Evolutionary conservation across 2,113 vertebrate genomes (phyloP).

Genomic region (Canis aureus): DNA sequence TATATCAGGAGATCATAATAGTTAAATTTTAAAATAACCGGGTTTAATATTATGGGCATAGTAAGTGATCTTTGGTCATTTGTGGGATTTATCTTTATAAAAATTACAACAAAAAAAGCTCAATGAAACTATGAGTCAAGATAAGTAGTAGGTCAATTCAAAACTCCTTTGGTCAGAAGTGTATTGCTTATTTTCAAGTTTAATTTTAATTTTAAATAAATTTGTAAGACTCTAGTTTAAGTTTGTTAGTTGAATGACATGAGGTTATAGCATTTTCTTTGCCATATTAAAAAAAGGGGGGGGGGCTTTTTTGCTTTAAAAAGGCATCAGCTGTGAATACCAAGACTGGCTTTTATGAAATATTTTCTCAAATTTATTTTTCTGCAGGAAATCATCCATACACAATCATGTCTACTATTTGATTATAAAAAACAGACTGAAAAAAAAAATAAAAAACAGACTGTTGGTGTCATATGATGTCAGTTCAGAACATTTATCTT

Average conservation of each 20-base stretch:
- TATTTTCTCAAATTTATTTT: not conserved
- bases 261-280: not conserved
- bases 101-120: not conserved
- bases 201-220: conserved; percentile 31
- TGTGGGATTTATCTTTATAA: not conserved
- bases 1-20: not conserved
- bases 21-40: not conserved
- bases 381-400: not conserved
- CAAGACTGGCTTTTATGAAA: not conserved
- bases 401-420: not conserved
- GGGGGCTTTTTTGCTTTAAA: not conserved
- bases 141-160: not conserved
- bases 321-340: not conserved
- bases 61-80: not conserved
- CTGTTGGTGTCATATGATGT: not conserved
- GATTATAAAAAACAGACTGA: not conserved
- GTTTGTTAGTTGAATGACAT: not conserved
- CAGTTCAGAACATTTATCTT: not conserved
- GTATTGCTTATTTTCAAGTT: not conserved
- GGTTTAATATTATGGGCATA: not conserved
- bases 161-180: not conserved
- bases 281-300: not conserved
- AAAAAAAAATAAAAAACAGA: not conserved
- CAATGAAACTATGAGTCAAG: not conserved
- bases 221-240: not conserved